Base-by-base conservation (phyloP, 2,888 invertebrate species). In the Argyresthia albistria region DNA sequence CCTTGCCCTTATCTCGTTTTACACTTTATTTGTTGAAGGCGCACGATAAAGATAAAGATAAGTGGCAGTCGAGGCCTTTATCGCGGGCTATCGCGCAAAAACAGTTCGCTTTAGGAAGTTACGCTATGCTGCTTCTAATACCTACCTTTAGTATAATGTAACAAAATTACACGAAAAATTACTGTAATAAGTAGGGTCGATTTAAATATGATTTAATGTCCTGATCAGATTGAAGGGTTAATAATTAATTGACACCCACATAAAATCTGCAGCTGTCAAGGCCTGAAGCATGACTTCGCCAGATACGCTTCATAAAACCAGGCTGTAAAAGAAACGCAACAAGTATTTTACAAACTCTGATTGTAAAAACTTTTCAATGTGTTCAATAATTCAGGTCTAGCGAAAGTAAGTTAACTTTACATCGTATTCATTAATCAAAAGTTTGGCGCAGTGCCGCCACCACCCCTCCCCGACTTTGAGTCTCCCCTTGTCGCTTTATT, bases 361-460 rank as follows among this genome's bases (percentile, higher is more conserved):
- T 46, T 39, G 46, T 46, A 36, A 46, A 73, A 72, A 70, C 71
- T 76, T 77, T 65, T 64, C 68, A 70, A 67, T 76, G 75, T 75
- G 73, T 72, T 77, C 75, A 75, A 77, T 78, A 79, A 80, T 78
- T 79, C 68, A 67, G 73, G 76, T 79, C 76, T 73, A 73, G 69
- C 69, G 66, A 65, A 76, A 78, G 70, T 70, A 78, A 79, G 76
- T 80, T 78, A 76, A 82, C 83, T 84, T 81, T 74, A 74, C 79
- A 80, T 79, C 75, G 70, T 73, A 71, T 80, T 83, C 84, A 87
- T 87, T 87, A 86, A 86, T 87, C 87, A 87, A 86, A 87, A 87
- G 82, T 87, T 87, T 83, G 79, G 81, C 83, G 82, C 86, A 82
- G 76, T 73, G 68, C 72, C 75, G 76, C 75, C 65, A 51, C 64